Evolutionary conservation across 2,888 invertebrate species (phyloP).

Genomic region (Acronicta aceris): DNA sequence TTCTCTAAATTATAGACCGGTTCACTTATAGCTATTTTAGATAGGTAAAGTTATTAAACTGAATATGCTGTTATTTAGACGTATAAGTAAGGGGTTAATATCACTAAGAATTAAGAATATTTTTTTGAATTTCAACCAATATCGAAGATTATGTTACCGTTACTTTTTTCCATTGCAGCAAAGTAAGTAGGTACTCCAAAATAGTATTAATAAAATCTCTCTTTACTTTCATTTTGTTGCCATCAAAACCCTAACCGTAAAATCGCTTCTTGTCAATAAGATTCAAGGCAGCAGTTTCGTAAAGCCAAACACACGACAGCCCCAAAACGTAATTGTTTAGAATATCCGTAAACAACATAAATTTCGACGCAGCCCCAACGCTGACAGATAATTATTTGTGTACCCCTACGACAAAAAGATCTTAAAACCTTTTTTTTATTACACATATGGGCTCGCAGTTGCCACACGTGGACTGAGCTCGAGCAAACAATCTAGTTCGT

Average conservation of each 20-base stretch:
- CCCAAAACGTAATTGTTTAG: constrained; percentile 30
- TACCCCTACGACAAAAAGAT: constrained; percentile 36
- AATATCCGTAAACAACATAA: constrained; percentile 23
- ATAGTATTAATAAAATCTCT: constrained; percentile 1
- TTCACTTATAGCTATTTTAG: neutral
- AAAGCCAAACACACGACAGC: neutral
- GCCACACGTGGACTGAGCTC: constrained; percentile 42
- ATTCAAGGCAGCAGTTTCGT: too few relatives aligned
- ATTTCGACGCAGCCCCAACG: constrained; percentile 19
- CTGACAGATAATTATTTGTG: constrained; percentile 43
- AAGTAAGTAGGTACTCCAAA: constrained; percentile 26
- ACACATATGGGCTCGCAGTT: constrained; percentile 31
- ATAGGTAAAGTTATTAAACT: too few relatives aligned
- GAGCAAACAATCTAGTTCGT: constrained; percentile 34
- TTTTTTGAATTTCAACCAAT: too few relatives aligned
- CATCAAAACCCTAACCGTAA: too few relatives aligned
- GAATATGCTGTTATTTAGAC: too few relatives aligned
- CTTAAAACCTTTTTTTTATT: constrained; percentile 34
- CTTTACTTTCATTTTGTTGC: too few relatives aligned
- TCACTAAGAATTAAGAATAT: too few relatives aligned
- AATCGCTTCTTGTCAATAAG: too few relatives aligned
- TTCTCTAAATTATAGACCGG: too few relatives aligned
- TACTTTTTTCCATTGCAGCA: constrained; percentile 27
- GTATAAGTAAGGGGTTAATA: too few relatives aligned
- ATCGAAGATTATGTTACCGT: neutral